These are phyloP conservation scores for Mactra quadrangularis DNA, from an alignment of 1,140 invertebrate species.

Conservation along the genomic window DNA sequence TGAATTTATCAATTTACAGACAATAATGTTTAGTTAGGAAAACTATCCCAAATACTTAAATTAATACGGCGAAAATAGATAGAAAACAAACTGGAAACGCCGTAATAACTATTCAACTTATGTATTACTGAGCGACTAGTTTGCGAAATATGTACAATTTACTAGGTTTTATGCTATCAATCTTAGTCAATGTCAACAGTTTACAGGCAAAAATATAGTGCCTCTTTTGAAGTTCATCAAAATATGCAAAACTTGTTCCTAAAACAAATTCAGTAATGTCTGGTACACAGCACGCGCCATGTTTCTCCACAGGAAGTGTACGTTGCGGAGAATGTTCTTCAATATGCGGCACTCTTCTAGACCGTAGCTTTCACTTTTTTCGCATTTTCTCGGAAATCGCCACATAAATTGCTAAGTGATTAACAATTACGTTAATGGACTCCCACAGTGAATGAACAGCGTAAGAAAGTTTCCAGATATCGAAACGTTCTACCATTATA, in stretches of 20 bases:
- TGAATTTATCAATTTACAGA: too few relatives aligned
- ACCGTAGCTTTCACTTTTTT: slow-evolving; percentile 40
- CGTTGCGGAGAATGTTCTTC: slow-evolving; percentile 1
- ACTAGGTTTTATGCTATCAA: too few relatives aligned
- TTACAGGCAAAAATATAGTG: too few relatives aligned
- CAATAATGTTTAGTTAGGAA: too few relatives aligned
- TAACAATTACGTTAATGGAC: slow-evolving; percentile 63
- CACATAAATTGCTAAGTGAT: slow-evolving; percentile 63
- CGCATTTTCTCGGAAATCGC: slow-evolving; percentile 41
- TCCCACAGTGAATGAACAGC: slow-evolving; percentile 12
- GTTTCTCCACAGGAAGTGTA: slow-evolving; percentile 12
- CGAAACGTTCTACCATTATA: too few relatives aligned
- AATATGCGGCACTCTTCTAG: slow-evolving; percentile 2
- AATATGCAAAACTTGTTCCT: background rate
- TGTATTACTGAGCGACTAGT: too few relatives aligned
- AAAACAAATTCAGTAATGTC: slow-evolving; percentile 6
- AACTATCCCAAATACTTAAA: too few relatives aligned
- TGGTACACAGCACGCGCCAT: slow-evolving; percentile 23
- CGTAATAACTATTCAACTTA: too few relatives aligned
- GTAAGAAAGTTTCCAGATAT: slow-evolving; percentile 43
- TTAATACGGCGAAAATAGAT: too few relatives aligned
- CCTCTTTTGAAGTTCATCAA: background rate
- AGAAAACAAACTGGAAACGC: too few relatives aligned
- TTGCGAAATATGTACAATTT: too few relatives aligned
- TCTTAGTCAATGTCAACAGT: too few relatives aligned